A percentile compares a stretch with the other conserved stretches of the same genome.
Conservation (phyloP, 2,797 vertebrate species). For the Anguilla anguilla region DNA sequence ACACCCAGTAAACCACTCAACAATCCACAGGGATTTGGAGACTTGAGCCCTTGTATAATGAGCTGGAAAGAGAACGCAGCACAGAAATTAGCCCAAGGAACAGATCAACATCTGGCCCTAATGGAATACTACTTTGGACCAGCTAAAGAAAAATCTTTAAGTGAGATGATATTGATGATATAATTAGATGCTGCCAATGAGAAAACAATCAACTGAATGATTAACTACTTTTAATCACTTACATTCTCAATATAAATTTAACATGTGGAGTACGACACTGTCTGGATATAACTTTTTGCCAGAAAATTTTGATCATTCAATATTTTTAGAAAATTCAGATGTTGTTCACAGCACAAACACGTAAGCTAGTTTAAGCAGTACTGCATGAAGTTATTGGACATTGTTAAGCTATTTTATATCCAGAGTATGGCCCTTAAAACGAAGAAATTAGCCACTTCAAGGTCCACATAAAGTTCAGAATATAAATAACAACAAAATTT, state of each 20-base stretch:
- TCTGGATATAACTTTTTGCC: not conserved
- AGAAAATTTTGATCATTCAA: not conserved
- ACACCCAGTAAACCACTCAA: not conserved
- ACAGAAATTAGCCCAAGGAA: not conserved
- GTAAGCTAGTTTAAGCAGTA: no score
- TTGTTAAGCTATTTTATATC: not conserved
- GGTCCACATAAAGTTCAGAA: not conserved
- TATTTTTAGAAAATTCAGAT: not conserved
- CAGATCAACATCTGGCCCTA: not conserved
- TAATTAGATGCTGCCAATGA: not conserved
- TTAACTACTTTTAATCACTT: not conserved
- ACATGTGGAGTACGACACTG: not conserved
- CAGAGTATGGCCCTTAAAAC: not conserved
- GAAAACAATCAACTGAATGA: not conserved
- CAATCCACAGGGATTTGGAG: slow-evolving; percentile 2
- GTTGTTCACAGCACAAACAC: not conserved
- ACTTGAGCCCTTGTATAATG: not conserved
- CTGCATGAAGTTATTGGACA: not conserved
- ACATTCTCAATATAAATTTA: not conserved
- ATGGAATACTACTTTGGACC: not conserved
- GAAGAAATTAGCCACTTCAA: not conserved
- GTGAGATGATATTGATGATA: not conserved
- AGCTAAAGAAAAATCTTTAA: not conserved
- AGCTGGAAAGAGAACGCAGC: not conserved
- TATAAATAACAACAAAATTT: not conserved